phyloP scores from a whole-genome alignment of 2,797 vertebrate genomes.

The Pitangus sulphuratus region DNA sequence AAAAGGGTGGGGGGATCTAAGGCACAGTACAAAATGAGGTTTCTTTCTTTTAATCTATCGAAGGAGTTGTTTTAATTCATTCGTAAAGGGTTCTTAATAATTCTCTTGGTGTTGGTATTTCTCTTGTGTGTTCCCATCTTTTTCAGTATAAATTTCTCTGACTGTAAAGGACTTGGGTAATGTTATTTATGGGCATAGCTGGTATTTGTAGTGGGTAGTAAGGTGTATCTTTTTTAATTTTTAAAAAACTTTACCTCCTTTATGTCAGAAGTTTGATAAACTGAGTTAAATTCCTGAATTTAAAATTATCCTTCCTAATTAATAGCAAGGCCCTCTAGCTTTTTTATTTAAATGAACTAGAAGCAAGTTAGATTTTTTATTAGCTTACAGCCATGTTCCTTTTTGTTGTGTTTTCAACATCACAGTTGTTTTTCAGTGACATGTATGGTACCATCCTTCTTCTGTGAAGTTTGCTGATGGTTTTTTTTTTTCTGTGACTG shows the following conservation, averaged over 20 bases:
- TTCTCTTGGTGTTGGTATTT: not conserved
- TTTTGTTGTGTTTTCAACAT: not conserved
- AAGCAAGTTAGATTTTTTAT: not conserved
- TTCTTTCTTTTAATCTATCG: not conserved
- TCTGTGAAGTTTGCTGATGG: not conserved
- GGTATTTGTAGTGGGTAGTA: not conserved
- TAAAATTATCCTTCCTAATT: not conserved
- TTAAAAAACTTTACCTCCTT: not conserved
- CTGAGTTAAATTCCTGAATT: not conserved
- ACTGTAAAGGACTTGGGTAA: not conserved
- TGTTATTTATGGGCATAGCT: not conserved
- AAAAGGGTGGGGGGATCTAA: not conserved
- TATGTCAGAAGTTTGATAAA: not conserved
- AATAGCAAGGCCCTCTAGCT: not conserved
- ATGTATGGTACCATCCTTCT: not conserved
- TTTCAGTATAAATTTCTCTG: not conserved
- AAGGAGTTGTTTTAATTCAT: not conserved
- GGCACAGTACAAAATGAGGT: not conserved
- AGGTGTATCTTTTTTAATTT: not conserved
- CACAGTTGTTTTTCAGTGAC: not conserved
- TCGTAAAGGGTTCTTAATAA: not conserved
- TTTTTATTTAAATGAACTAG: not conserved
- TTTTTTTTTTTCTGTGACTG: not conserved
- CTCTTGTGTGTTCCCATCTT: not conserved
- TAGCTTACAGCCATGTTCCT: not conserved